Evolutionary conservation across 1,140 invertebrate species (phyloP), one percentile per base, ranked within the genome.

Genomic region (Drosophila yakuba): DNA sequence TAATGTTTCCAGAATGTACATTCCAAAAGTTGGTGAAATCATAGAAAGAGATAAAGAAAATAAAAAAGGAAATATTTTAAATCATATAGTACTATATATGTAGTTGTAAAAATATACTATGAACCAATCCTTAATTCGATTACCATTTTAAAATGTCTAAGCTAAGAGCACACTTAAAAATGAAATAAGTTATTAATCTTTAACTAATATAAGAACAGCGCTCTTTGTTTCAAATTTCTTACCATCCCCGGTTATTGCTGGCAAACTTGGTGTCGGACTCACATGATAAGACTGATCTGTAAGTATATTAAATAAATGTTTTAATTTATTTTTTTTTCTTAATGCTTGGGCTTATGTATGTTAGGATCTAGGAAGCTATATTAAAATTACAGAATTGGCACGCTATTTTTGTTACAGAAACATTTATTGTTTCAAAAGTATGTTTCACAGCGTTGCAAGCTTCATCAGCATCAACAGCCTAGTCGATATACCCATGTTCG

Each of bases 31-130:
- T 81, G 78, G 57, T 81, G 78, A 81, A 81, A 78, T 77, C 84
- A 88, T 88, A 91, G 67, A 91, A 90, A 83, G 81, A 90, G 64
- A 86, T 69, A 88, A 71, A 88, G 67, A 81, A 72, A 84, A 69
- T 64, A 43, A 58, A 64, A 56, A 44, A 67, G 20, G 78, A 57
- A 20, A 32, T 51, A 52, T 39, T 56, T 52, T 39, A 56, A 61
- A 25, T 23, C 35, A 38, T 45, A 57, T 12, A 32, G n/a, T 25
- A 25, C 10, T 14, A 47, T 28, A 28, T 48, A 47, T 28, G 20
- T 48, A 61, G 12, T 15, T 32, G 1, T 20, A n/a, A 11, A 47
- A 61, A 58, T 11, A 39, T 10, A 25, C 10, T 61, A 11, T 23
- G 8, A 54, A 23, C 35, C 8, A 7, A 12, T 14, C 10, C n/a